Conservation (phyloP, 2,888 invertebrate genomes). For the Serrognathus titanus region DNA sequence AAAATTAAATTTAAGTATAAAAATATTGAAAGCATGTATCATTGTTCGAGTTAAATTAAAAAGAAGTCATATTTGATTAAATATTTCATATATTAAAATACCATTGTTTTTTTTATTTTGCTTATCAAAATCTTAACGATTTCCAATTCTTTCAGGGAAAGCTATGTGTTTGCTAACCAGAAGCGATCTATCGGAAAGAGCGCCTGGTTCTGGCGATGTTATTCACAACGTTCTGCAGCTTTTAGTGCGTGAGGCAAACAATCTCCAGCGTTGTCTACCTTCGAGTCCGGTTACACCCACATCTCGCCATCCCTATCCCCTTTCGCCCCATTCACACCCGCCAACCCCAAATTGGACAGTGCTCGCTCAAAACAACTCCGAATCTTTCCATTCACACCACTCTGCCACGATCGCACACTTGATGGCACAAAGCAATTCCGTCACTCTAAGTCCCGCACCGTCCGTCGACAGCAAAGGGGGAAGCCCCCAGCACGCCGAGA, state of each 20-base stretch:
- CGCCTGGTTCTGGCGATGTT: slow-evolving; percentile 91
- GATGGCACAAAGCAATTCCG: slow-evolving; percentile 73
- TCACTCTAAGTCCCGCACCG: slow-evolving; percentile 86
- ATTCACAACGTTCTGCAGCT: slow-evolving; percentile 90
- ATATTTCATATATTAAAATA: too few species aligned
- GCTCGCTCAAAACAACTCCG: slow-evolving; percentile 45
- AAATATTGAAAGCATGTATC: too few species aligned
- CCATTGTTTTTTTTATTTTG: too few species aligned
- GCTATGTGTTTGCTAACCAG: slow-evolving; percentile 88
- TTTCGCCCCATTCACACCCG: slow-evolving; percentile 78
- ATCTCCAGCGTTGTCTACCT: slow-evolving; percentile 74
- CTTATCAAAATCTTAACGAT: background rate
- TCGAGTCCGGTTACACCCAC: slow-evolving; percentile 81
- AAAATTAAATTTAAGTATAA: too few species aligned
- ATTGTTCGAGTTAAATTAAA: too few species aligned
- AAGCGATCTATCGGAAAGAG: slow-evolving; percentile 84
- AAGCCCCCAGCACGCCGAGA: slow-evolving; percentile 74
- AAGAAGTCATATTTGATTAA: too few species aligned
- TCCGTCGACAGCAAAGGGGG: slow-evolving; percentile 85
- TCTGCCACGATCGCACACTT: slow-evolving; percentile 66
- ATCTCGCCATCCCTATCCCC: slow-evolving; percentile 67
- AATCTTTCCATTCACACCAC: slow-evolving; percentile 45
- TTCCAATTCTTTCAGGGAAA: slow-evolving; percentile 62
- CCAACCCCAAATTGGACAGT: slow-evolving; percentile 72
- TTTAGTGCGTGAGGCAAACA: slow-evolving; percentile 76